Conservation (phyloP, 1,140 invertebrate genomes). For the Diachasmimorpha longicaudata region DNA sequence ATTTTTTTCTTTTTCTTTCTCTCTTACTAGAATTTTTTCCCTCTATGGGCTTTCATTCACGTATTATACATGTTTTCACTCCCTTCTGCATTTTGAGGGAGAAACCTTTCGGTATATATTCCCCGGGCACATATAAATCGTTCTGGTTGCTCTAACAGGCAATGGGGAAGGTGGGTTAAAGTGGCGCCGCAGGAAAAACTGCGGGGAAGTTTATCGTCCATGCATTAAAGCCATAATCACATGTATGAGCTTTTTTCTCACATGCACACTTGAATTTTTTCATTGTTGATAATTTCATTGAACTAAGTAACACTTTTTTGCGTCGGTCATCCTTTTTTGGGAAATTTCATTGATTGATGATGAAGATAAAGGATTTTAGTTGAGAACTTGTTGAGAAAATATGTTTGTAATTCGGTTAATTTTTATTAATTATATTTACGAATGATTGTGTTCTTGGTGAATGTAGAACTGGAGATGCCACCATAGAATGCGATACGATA, state of each 20-base stretch:
- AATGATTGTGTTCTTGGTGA: no score
- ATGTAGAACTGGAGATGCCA: no score
- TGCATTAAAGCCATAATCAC: neutral
- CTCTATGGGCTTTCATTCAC: neutral
- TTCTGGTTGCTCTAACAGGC: conserved; percentile 34
- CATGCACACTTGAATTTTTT: no score
- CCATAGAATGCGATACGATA: no score
- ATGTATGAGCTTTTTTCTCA: neutral
- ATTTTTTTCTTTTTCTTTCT: conserved; percentile 28
- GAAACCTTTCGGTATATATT: conserved; percentile 1
- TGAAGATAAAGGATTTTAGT: no score
- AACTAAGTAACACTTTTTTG: no score
- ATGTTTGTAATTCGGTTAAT: no score
- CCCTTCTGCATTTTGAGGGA: conserved; percentile 8
- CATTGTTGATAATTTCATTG: no score
- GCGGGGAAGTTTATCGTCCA: neutral
- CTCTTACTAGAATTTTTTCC: conserved; percentile 5
- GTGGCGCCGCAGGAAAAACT: conserved; percentile 12
- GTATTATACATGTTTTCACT: conserved; percentile 3
- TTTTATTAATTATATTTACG: no score
- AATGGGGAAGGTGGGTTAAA: neutral
- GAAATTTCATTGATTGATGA: no score
- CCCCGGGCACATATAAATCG: conserved; percentile 48
- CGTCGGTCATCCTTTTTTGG: no score
- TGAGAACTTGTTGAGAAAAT: no score